Base-by-base conservation (phyloP, 1,140 invertebrate genomes). In the Drosophila biarmipes region DNA sequence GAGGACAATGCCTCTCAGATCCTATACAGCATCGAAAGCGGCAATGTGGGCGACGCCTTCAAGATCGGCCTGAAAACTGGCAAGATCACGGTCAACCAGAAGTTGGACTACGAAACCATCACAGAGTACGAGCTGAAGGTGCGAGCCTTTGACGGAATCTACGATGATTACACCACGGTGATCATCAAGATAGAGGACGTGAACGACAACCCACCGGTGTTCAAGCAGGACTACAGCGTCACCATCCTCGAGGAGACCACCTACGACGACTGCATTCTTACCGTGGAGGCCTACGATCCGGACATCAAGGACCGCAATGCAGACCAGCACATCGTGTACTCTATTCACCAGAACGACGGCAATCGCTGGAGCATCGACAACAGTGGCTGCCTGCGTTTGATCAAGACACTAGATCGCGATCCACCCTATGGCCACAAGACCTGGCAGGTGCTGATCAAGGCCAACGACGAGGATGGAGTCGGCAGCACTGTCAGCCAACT, bases 371-470 rank as follows among this genome's bases (percentile, higher is more conserved):
- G 92, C 38, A 96, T 97, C 21, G 93, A 96, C 77, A 94, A 95
- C 48, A 92, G 93, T 21, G 97, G 97, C 0, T 97, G 97, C 90
- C 93, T 97, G 45, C 94, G 93, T 2, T 85, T 97, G 14, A 95
- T 95, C 1, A 96, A 96, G 86, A 94, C 96, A 1, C 92, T 99
- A 14, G 97, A 99, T 92, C 93, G 98, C 40, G 98, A 99, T 93
- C 94, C 94, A 14, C 97, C 98, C 0, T 93, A 95, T 66, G 98
- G 98, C 3, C 95, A 95, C 80, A 95, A 96, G 6, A 94, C 94
- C 29, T 97, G 96, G 95, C 96, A 97, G 93, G 95, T 98, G 49
- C 94, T 96, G 19, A 96, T 99, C 17, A 94, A 95, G 78, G 97
- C 97, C 2, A 94, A 94, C 66, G 98, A 99, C 92, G 96, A 98